phyloP scores from a whole-genome alignment of 2,113 vertebrate genomes.

The Ondatra zibethicus region DNA sequence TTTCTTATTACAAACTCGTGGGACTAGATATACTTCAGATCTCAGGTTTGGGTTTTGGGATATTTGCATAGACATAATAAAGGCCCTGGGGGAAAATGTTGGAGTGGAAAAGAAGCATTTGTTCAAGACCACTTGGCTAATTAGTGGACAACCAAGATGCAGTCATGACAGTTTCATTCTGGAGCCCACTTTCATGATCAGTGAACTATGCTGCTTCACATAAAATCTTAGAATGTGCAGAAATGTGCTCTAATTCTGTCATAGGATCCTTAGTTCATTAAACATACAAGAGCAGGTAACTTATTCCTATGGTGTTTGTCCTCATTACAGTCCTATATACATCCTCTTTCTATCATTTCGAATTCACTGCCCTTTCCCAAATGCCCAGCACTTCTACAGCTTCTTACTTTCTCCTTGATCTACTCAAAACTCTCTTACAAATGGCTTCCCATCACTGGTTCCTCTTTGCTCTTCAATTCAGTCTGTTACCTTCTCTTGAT shows the following conservation, averaged over 20 bases:
- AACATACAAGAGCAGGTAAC: not conserved
- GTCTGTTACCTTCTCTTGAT: not conserved
- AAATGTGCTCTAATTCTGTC: not conserved
- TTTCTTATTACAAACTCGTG: not conserved
- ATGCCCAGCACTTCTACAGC: not conserved
- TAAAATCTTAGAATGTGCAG: not conserved
- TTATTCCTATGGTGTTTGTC: not conserved
- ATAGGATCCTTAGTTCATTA: not conserved
- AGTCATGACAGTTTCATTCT: not conserved
- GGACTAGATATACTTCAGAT: not conserved
- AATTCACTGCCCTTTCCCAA: not conserved
- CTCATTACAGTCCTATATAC: not conserved
- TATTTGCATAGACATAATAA: not conserved
- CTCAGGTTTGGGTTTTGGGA: not conserved
- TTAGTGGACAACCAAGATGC: not conserved
- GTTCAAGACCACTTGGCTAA: not conserved
- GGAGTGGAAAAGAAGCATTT: not conserved
- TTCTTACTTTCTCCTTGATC: not conserved
- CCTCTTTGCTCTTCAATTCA: not conserved
- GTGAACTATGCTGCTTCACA: not conserved
- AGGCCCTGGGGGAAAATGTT: not conserved
- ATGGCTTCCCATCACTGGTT: not conserved
- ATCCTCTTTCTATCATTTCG: not conserved
- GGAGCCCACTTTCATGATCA: not conserved
- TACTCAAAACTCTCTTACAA: not conserved